A percentile compares a stretch with the other conserved stretches of the same genome.
phyloP scores from a whole-genome alignment of 1,140 invertebrate species.

The Pectinophora gossypiella region DNA sequence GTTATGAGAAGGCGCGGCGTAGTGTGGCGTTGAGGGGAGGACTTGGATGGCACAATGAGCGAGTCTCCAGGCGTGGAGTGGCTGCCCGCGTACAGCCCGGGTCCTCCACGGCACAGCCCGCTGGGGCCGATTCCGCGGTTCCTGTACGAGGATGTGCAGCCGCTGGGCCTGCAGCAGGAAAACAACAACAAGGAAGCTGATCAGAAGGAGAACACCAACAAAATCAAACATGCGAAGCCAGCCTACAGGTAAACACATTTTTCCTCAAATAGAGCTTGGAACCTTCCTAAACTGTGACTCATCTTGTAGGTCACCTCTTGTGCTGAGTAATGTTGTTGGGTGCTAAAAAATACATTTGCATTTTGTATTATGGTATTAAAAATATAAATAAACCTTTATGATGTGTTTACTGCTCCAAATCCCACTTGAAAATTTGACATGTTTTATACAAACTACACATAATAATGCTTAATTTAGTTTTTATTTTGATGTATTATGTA shows the following conservation, averaged over 20 bases:
- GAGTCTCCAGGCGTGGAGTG: conserved; percentile 69
- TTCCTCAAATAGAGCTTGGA: conserved; percentile 24
- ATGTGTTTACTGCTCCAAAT: too few species aligned
- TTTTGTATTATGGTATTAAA: too few species aligned
- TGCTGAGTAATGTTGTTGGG: not conserved
- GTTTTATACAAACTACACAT: too few species aligned
- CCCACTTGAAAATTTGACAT: too few species aligned
- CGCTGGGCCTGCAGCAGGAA: conserved; percentile 55
- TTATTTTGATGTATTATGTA: too few species aligned
- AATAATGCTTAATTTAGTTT: too few species aligned
- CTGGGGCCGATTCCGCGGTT: conserved; percentile 64
- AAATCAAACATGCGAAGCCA: conserved; percentile 67
- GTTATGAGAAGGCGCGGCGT: not conserved
- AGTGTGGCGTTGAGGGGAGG: not conserved
- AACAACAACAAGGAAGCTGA: conserved; percentile 67
- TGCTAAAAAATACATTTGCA: not conserved
- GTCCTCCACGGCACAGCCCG: conserved; percentile 65
- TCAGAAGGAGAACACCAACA: conserved; percentile 59
- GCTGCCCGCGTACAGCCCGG: conserved; percentile 68
- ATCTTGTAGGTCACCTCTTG: conserved; percentile 1
- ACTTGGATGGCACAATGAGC: conserved; percentile 62
- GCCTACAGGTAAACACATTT: conserved; percentile 61
- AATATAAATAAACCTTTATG: too few species aligned
- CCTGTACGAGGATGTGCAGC: conserved; percentile 66
- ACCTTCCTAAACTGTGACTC: not conserved